Conservation (phyloP, 64 coral and sea anemone genomes). For the Actinia equina region DNA sequence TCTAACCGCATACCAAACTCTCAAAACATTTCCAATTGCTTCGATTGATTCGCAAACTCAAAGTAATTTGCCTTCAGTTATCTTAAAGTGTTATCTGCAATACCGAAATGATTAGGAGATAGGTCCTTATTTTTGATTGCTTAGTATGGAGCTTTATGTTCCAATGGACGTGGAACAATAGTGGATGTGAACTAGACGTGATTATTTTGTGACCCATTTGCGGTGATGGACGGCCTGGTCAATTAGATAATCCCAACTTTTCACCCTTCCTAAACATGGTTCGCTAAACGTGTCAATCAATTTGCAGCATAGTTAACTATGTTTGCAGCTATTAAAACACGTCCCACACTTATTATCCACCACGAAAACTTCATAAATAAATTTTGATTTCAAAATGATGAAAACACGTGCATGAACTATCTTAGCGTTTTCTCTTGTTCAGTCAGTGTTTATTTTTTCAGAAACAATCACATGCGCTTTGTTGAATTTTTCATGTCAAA, state of each 20-base stretch:
- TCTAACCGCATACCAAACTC: no score
- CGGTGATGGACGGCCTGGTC: neutral
- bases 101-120: neutral
- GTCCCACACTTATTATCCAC: neutral
- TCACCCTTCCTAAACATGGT: neutral
- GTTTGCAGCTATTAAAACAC: neutral
- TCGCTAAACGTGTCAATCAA: neutral
- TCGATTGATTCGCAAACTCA: neutral
- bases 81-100: neutral
- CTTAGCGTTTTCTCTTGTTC: neutral
- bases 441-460: neutral
- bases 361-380: neutral
- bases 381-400: neutral
- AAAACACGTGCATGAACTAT: neutral
- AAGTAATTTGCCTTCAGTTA: neutral
- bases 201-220: neutral
- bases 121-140: neutral
- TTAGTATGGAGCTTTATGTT: neutral
- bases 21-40: neutral
- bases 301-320: neutral
- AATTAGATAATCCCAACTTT: neutral
- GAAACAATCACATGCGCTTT: neutral
- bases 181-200: neutral
- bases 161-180: neutral
- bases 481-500: neutral